Base-by-base conservation (phyloP, 1,140 invertebrate species). In the Lutraria rhynchaena region DNA sequence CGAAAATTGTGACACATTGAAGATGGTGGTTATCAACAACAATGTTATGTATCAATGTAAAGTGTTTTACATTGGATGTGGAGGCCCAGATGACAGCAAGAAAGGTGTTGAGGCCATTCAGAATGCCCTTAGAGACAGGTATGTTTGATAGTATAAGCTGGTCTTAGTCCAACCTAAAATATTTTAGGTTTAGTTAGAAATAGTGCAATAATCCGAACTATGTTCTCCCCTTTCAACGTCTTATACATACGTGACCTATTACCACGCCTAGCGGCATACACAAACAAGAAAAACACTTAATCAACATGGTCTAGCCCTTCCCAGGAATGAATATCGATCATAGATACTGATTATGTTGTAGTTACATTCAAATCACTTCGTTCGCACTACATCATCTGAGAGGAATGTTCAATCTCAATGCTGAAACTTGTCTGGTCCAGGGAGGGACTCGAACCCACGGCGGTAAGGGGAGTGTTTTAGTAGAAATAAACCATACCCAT, bases 71-170 rank as follows among this genome's bases (percentile, higher is more conserved):
- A 94, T 99, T 84, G 98, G 98, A 55, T 98, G 97, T 82, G 96
- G 98, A 0, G 97, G 99, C 82, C 98, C 98, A 3, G 97, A 98
- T 86, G 96, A 98, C 88, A 99, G 97, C 87, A 99, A 99, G 91
- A 98, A 99, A 91, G 98, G 98, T 29, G 93, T 99, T 19, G 84
- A 92, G 91, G 98, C 98, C 22, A 98, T 99, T 71, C 98, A 99
- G 92, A 97, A 99, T 90, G 98, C 98, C 3, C 91, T 99, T 81
- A 94, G 96, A 84, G 98, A 99, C 89, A 93, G 99, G 33, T 99
- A 99, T 90, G 29, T 63, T 33, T n/a, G n/a, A n/a, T n/a, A n/a
- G n/a, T n/a, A n/a, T n/a, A n/a, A n/a, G 3, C 33, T 49, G 11
- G 11, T 49, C 11, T 49, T 49, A 49, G n/a, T 49, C n/a, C 11